phyloP scores from a whole-genome alignment of 2,888 invertebrate species.

The Patella pellucida region DNA sequence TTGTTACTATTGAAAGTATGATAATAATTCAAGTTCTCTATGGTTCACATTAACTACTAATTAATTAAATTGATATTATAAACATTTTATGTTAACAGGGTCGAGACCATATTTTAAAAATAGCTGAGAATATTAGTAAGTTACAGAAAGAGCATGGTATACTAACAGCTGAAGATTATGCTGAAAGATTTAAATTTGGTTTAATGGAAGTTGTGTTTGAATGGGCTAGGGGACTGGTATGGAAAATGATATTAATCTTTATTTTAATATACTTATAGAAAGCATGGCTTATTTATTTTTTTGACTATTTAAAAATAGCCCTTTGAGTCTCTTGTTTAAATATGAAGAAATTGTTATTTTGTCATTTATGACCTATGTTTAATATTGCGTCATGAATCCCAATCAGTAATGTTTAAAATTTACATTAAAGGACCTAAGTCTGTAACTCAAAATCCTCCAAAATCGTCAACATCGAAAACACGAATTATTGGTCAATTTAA shows the following conservation, averaged over 20 bases:
- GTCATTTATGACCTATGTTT: too few species aligned
- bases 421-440: too few species aligned
- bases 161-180: slow-evolving; percentile 73
- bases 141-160: slow-evolving; percentile 80
- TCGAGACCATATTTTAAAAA: slow-evolving; percentile 79
- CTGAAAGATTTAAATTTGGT: slow-evolving; percentile 86
- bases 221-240: slow-evolving; percentile 91
- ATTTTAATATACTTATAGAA: background rate
- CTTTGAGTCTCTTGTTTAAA: background rate
- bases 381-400: too few species aligned
- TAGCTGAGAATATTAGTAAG: slow-evolving; percentile 79
- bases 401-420: too few species aligned
- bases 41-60: too few species aligned
- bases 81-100: slow-evolving; percentile 73
- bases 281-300: background rate
- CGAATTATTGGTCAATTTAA: too few species aligned
- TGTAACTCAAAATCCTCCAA: too few species aligned
- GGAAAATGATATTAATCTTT: slow-evolving; percentile 23
- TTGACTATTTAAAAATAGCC: background rate
- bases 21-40: too few species aligned
- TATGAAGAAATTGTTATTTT: background rate
- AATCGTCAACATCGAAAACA: too few species aligned
- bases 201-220: slow-evolving; percentile 94
- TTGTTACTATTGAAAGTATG: too few species aligned
- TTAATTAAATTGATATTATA: background rate